These are phyloP conservation scores for Eilema griseolum DNA, from an alignment of 2,888 invertebrate genomes.

Conservation along the genomic window DNA sequence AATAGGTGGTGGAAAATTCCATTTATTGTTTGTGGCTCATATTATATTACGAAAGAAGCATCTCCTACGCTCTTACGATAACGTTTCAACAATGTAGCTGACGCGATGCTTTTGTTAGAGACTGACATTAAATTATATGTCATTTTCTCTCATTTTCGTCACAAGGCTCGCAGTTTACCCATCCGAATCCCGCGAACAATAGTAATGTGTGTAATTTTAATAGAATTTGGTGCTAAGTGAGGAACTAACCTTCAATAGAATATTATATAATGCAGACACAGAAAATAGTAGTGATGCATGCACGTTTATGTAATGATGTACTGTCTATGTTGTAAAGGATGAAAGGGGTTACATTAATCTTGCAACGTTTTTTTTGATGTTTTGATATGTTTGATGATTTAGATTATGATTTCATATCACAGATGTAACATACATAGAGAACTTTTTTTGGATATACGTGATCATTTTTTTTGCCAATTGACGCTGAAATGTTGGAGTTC, in stretches of 20 bases:
- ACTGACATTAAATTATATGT: conserved; percentile 46
- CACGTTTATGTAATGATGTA: conserved; percentile 12
- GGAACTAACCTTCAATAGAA: conserved; percentile 34
- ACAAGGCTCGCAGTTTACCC: conserved; percentile 29
- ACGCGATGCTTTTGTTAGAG: conserved; percentile 46
- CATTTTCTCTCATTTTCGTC: conserved; percentile 40
- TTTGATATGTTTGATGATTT: no score
- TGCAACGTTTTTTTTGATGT: not conserved
- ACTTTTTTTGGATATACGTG: no score
- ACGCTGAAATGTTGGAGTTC: no score
- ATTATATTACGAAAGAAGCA: conserved; percentile 56
- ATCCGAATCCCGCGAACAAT: conserved; percentile 43
- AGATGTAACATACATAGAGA: not conserved
- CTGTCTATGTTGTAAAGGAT: not conserved
- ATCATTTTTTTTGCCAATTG: no score
- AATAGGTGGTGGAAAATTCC: conserved; percentile 48
- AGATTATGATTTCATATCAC: no score
- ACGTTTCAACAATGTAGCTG: conserved; percentile 47
- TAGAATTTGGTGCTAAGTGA: conserved; percentile 41
- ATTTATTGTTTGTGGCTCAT: conserved; percentile 57
- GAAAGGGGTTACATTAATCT: not conserved
- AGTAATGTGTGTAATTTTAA: conserved; percentile 38
- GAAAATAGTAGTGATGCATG: no score
- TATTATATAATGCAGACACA: conserved; percentile 19
- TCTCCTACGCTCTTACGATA: conserved; percentile 53